phyloP scores from a whole-genome alignment of 2,888 invertebrate species.

The Ashinkailepas kermadecensis region DNA sequence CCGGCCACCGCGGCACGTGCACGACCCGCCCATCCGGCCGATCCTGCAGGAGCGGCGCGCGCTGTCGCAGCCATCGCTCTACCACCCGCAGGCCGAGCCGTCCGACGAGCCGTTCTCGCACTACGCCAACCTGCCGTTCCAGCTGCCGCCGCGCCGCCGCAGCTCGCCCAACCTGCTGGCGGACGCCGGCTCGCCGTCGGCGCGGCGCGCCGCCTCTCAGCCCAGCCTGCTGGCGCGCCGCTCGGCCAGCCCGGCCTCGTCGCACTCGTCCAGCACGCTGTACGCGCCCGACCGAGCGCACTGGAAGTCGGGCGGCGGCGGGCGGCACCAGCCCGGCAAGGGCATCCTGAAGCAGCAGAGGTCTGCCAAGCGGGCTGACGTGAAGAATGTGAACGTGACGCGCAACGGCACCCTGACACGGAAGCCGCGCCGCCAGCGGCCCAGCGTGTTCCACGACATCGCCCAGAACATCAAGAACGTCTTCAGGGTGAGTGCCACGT shows the following conservation, averaged over 20 bases:
- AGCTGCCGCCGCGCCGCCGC: neutral
- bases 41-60: slow-evolving; percentile 10
- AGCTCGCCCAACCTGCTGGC: slow-evolving; percentile 6
- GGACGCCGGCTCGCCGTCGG: neutral
- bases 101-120: slow-evolving; percentile 10
- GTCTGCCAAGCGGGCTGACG: neutral
- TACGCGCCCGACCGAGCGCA: neutral
- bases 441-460: slow-evolving; percentile 5
- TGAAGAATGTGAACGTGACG: neutral
- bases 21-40: neutral
- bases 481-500: neutral
- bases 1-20: neutral
- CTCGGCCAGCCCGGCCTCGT: neutral
- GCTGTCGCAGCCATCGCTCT: neutral
- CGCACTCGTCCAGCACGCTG: neutral
- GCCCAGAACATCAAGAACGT: slow-evolving; percentile 17
- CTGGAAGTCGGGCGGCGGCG: neutral
- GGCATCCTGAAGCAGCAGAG: slow-evolving; percentile 2
- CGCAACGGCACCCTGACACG: neutral
- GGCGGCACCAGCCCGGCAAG: neutral
- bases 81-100: neutral
- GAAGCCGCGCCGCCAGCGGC: neutral
- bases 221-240: neutral
- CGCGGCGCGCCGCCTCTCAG: neutral
- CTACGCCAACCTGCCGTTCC: slow-evolving; percentile 23